Evolutionary conservation across 2,797 vertebrate species (phyloP), one percentile per base, ranked within the genome.

Genomic region (Typhlichthys eigenmanni): DNA sequence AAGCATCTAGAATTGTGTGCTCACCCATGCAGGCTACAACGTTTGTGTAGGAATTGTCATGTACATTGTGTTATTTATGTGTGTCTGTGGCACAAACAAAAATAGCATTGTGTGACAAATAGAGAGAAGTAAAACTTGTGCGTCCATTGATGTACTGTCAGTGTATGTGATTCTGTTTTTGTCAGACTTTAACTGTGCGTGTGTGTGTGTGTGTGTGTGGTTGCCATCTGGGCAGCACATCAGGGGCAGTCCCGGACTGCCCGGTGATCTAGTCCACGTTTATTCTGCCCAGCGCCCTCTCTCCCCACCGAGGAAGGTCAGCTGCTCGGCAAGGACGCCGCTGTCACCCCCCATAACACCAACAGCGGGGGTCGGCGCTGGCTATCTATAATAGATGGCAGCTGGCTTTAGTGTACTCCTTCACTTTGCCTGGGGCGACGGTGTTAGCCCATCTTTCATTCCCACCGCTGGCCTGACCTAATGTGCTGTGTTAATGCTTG

Each of bases 371-470:
- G 86, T 85, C 79, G 77, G 76, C 76, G 1, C 78, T 60, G 86
- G 85, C 88, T 74, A 85, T 88, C 87, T 84, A 89, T 90, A 91
- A 89, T 90, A 88, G 88, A 89, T 90, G 88, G 87, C 88, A 90
- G 86, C 87, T 90, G 90, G 88, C 81, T 90, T 85, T 84, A 81
- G 87, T 87, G 88, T 86, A 87, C 64, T 71, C 88, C 88, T 89
- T 89, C 90, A 85, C 88, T 89, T 89, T 89, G 88, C 90, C 88
- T 78, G 83, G 86, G 86, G 90, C 85, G 70, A 71, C 68, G 71
- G 81, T 69, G 82, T 82, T 76, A 69, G 84, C 81, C 79, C 87
- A 89, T 90, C 87, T 83, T 89, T 90, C 87, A 89, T 90, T 88
- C 88, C 87, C 87, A 83, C 77, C 77, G 71, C 86, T 87, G 84